Base-by-base conservation (phyloP, 2,888 invertebrate species). In the Cheilosia impressa region DNA sequence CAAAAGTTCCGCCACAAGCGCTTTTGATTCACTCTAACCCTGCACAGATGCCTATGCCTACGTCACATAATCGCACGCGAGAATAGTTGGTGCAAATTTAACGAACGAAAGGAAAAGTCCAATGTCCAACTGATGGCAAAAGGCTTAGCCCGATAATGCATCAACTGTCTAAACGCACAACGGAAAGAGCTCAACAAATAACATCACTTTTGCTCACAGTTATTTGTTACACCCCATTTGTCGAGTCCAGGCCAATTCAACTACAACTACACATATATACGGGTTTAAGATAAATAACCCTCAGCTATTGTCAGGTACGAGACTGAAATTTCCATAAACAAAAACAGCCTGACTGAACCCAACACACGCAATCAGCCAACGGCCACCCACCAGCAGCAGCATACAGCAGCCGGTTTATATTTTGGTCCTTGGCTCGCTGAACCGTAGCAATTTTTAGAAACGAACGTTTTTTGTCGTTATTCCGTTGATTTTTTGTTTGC, bases 141-240 rank as follows among this genome's bases (percentile, higher is more conserved):
- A 27, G 27, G 31, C 31, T 2, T 31, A 9, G 9, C 5, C 17
- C 45, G 45, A 45, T 17, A 45, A 45, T 5, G n/a, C 17, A n/a
- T 17, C 45, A 45, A 7, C 15, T 7, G n/a, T 5, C 45, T 17
- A 4, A 17, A 45, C 45, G 7, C n/a, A 17, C 7, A n/a, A 45
- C 17, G 9, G 9, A 17, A 47, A n/a, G 7, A 47, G n/a, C 17
- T 7, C 9, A 17, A 17, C 6, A 47, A n/a, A n/a, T 9, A n/a
- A 17, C 45, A 47, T 60, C 27, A 43, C 22, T 60, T 60, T 45
- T 17, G 13, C 47, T 62, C 13, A 10, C 31, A 41, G 31, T 45
- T 43, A 65, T 73, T 81, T 65, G 53, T n/a, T 60, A 55, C 77
- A 66, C 58, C 43, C 71, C 77, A 82, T 82, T 82, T 77, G 77